phyloP scores from a whole-genome alignment of 2,113 vertebrate species.

The Alligator sinensis region DNA sequence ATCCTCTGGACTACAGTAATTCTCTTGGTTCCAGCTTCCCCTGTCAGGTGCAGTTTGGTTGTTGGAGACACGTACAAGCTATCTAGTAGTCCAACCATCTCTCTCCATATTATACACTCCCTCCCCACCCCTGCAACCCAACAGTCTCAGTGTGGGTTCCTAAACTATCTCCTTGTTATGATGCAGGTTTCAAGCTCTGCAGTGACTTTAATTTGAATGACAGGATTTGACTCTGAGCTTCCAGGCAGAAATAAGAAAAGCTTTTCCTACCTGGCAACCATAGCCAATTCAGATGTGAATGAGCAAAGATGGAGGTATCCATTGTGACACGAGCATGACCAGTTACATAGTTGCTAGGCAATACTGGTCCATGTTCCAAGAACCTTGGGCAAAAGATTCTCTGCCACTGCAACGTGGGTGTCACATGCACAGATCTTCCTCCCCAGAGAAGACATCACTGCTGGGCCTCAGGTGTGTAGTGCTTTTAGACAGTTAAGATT shows the following conservation, averaged over 20 bases:
- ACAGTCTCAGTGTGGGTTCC: too few relatives aligned
- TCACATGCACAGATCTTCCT: background rate
- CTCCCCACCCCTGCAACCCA: too few relatives aligned
- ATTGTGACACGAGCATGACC: background rate
- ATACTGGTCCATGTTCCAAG: background rate
- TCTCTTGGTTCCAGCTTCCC: background rate
- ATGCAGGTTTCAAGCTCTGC: background rate
- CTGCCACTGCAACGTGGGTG: background rate
- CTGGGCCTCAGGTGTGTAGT: background rate
- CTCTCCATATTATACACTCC: background rate
- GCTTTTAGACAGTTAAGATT: fast-evolving
- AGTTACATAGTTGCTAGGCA: constrained; percentile 20
- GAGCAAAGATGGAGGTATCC: fast-evolving
- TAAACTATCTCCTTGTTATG: too few relatives aligned
- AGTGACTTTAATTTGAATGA: fast-evolving
- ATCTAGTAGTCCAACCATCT: background rate
- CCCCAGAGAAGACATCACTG: fast-evolving
- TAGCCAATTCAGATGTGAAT: background rate
- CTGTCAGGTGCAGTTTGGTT: background rate
- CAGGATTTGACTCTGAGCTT: fast-evolving
- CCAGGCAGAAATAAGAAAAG: background rate
- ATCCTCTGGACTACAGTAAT: background rate
- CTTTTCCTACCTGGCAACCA: background rate
- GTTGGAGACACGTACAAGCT: background rate
- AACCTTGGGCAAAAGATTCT: background rate